Percentiles rank a stretch among this genome's conserved stretches.
Conservation (phyloP, 2,888 invertebrate species). For the Thymelicus acteon region DNA sequence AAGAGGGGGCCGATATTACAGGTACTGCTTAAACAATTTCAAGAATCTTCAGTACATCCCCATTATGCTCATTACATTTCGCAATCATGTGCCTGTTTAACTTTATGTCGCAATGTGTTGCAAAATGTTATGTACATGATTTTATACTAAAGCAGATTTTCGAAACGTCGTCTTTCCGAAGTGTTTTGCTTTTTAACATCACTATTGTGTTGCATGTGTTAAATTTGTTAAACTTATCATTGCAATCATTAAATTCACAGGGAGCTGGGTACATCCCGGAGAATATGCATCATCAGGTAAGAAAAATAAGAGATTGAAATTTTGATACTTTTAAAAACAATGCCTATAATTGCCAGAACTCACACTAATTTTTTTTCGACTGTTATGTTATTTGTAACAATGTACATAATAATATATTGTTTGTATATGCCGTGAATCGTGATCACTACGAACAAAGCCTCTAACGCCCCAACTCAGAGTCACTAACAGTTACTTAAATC, state of each 20-base stretch:
- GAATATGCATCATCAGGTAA: slow-evolving; percentile 99
- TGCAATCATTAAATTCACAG: slow-evolving; percentile 72
- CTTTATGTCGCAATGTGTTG: slow-evolving; percentile 11
- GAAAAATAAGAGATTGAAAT: slow-evolving; percentile 42
- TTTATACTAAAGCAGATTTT: neutral
- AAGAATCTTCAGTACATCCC: neutral
- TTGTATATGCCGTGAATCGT: too few species aligned
- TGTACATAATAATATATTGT: too few species aligned
- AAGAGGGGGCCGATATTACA: slow-evolving; percentile 92
- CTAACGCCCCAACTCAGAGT: too few species aligned
- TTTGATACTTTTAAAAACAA: neutral
- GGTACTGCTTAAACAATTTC: slow-evolving; percentile 86
- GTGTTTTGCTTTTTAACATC: neutral
- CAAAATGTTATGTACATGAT: too few species aligned
- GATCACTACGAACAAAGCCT: too few species aligned
- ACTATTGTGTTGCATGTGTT: slow-evolving; percentile 1
- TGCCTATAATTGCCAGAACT: neutral
- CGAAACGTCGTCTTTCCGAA: neutral
- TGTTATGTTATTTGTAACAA: too few species aligned
- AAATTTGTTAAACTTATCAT: slow-evolving; percentile 14
- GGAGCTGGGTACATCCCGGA: slow-evolving; percentile 99
- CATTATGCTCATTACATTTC: neutral
- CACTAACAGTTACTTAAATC: too few species aligned
- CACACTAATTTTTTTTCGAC: neutral
- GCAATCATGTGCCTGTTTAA: slow-evolving; percentile 14